Evolutionary conservation across 2,888 invertebrate genomes (phyloP).

Genomic region (Synergus itoensis): DNA sequence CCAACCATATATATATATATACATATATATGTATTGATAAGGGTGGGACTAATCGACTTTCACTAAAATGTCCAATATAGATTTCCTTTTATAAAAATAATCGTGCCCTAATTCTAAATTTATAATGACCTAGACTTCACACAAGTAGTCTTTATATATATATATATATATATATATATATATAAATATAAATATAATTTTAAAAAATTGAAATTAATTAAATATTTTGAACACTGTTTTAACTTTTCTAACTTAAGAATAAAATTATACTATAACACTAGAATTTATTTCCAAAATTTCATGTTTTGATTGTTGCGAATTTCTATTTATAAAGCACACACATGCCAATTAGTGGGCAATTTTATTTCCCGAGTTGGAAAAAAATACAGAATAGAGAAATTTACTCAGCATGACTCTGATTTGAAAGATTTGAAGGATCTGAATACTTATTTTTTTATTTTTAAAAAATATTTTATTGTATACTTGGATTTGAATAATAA

Average conservation of each 20-base stretch:
- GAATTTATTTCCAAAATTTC: not conserved
- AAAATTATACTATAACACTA: no score
- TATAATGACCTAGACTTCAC: not conserved
- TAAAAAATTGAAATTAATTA: not conserved
- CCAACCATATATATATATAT: not conserved
- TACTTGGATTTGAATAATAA: no score
- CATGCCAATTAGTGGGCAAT: not conserved
- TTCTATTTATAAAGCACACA: conserved; percentile 21
- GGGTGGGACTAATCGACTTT: not conserved
- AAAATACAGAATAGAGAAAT: not conserved
- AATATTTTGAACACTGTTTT: not conserved
- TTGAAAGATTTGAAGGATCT: not conserved
- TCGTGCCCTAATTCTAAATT: not conserved
- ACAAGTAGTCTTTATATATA: not conserved
- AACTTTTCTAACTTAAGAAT: no score
- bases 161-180: no score
- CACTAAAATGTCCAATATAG: conserved; percentile 16
- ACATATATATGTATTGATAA: not conserved
- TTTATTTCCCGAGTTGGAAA: conserved; percentile 6
- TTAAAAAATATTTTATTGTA: no score
- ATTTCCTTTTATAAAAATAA: conserved; percentile 11
- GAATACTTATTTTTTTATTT: no score
- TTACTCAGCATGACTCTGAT: conserved; percentile 1
- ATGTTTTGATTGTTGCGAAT: no score
- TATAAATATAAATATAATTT: no score